These are phyloP conservation scores for Meteorus cinctellus DNA, from an alignment of 2,888 invertebrate genomes.

Conservation along the genomic window DNA sequence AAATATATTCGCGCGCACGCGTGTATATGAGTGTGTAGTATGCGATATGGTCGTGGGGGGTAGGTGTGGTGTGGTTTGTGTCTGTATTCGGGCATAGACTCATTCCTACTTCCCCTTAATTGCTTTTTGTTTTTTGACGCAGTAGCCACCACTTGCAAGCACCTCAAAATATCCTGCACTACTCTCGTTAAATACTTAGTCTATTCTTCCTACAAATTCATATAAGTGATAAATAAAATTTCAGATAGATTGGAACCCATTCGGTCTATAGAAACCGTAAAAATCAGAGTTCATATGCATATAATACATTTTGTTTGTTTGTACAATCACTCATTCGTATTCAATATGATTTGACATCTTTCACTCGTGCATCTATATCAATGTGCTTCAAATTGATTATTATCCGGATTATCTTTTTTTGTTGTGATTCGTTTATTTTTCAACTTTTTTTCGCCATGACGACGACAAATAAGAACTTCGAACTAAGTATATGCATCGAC, in stretches of 20 bases:
- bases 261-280: neutral
- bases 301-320: constrained; percentile 18
- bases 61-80: neutral
- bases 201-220: neutral
- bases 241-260: neutral
- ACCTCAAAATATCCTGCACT: neutral
- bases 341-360: constrained; percentile 37
- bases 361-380: constrained; percentile 25
- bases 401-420: neutral
- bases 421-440: neutral
- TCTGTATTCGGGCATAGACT: neutral
- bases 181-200: neutral
- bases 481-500: neutral
- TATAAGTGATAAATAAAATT: neutral
- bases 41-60: too few relatives aligned
- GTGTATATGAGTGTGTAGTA: too few relatives aligned
- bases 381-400: neutral
- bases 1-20: neutral
- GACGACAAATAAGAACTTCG: neutral
- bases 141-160: neutral
- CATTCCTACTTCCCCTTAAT: neutral
- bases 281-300: neutral
- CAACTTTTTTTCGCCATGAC: neutral
- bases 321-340: constrained; percentile 25
- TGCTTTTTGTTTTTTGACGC: neutral